Base-by-base conservation (phyloP, 2,113 vertebrate species). In the Seriola quinqueradiata region DNA sequence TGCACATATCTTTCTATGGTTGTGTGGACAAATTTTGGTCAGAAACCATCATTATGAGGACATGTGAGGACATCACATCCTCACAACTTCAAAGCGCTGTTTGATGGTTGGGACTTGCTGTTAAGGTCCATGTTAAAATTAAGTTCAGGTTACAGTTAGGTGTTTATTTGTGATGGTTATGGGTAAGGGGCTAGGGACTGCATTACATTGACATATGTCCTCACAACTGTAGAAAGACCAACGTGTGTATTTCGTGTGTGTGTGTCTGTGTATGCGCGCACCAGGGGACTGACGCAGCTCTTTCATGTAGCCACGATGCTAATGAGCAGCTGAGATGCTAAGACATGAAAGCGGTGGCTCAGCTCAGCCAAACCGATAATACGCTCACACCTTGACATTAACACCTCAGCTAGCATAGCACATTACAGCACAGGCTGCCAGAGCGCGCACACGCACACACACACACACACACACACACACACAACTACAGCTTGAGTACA, bases 251-350 rank as follows among this genome's bases (percentile, higher is more conserved):
- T 36, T 19, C 68, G 54, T 64, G 61, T 57, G 61, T 40, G n/a
- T 71, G 46, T 61, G 46, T 52, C 66, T 67, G 11, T 14, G 66
- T 36, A 21, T 71, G 54, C 88, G 65, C 44, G 60, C 59, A 17
- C 21, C 46, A 21, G 57, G 40, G 64, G 59, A 84, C 63, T 79
- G 81, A 70, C 13, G 17, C 63, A 65, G 63, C 77, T 70, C 73
- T 92, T 85, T 89, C 79, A 86, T 84, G 79, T 77, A 76, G 81
- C 68, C 42, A 12, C 75, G 70, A 83, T 86, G 86, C 83, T 89
- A 87, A 89, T 87, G 82, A 89, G 80, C 59, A 60, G 61, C 17
- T 12, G 76, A 77, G 70, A 84, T 73, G 79, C 61, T 81, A 71
- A 85, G 75, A 87, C 74, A 61, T 78, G 64, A 84, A 75, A 82